These are phyloP conservation scores for Aphelenchoides besseyi DNA, from an alignment of 1,140 invertebrate species.

Conservation along the genomic window DNA sequence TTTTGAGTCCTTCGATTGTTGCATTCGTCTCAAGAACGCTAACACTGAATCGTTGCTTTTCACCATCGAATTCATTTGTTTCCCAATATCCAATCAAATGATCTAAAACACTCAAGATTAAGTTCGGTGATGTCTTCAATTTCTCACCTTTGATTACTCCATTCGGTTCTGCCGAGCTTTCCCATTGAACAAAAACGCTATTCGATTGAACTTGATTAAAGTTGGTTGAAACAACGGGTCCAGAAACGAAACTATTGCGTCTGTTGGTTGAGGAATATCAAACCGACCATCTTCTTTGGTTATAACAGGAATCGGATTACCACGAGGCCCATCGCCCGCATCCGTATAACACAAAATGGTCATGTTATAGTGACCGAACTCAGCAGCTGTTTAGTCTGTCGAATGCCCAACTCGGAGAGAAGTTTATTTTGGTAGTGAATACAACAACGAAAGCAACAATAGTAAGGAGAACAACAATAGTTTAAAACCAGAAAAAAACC, in stretches of 20 bases:
- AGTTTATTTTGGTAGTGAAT: too few species aligned
- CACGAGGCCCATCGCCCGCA: slow-evolving; percentile 84
- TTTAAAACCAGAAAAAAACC: too few species aligned
- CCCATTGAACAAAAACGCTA: slow-evolving; percentile 84
- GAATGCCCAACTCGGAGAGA: too few species aligned
- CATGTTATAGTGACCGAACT: slow-evolving; percentile 83
- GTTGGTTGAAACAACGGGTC: slow-evolving; percentile 78
- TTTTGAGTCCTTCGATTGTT: slow-evolving; percentile 44
- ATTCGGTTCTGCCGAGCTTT: slow-evolving; percentile 77
- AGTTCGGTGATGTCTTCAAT: too few species aligned
- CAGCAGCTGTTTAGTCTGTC: too few species aligned
- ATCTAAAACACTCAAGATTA: too few species aligned
- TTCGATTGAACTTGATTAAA: slow-evolving; percentile 90
- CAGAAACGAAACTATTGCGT: slow-evolving; percentile 74
- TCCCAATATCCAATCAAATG: slow-evolving; percentile 65
- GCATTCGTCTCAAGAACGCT: slow-evolving; percentile 22
- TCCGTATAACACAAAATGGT: slow-evolving; percentile 92
- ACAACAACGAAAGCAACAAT: too few species aligned
- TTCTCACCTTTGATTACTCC: slow-evolving; percentile 71
- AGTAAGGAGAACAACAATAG: too few species aligned
- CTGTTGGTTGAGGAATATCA: too few species aligned
- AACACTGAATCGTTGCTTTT: slow-evolving; percentile 41
- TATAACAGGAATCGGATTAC: slow-evolving; percentile 71
- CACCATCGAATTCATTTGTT: slow-evolving; percentile 57
- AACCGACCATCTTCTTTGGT: slow-evolving; percentile 82